Conservation (phyloP, 2,888 invertebrate genomes). For the Epiblema foenella region DNA sequence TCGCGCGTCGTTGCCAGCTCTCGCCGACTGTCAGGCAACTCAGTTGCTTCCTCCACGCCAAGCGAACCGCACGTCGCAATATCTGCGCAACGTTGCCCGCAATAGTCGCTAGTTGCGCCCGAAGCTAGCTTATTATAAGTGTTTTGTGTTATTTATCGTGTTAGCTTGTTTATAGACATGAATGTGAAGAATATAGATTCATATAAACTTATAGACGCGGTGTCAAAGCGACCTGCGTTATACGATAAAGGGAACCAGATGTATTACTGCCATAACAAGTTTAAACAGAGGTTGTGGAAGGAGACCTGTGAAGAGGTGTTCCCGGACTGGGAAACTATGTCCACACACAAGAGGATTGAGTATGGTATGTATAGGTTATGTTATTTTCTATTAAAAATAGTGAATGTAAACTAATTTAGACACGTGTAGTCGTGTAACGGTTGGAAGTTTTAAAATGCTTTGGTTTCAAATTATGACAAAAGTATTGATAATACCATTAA, state of each 20-base stretch:
- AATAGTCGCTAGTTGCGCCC: background rate
- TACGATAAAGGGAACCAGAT: conserved; percentile 60
- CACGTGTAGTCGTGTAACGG: too few relatives aligned
- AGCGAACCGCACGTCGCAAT: conserved; percentile 38
- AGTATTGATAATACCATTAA: too few relatives aligned
- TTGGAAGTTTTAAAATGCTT: too few relatives aligned
- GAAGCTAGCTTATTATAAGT: background rate
- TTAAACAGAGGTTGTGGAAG: conserved; percentile 61
- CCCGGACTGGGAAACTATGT: conserved; percentile 57
- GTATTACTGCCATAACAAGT: conserved; percentile 58
- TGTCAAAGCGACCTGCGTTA: conserved; percentile 59
- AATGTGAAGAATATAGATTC: conserved; percentile 57
- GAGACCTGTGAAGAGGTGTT: conserved; percentile 62
- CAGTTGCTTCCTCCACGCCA: background rate
- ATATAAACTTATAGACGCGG: conserved; percentile 58
- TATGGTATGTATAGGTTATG: conserved; percentile 51
- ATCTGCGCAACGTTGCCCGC: conserved; percentile 30
- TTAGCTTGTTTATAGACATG: background rate
- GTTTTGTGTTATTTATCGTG: background rate
- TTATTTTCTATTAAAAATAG: too few relatives aligned
- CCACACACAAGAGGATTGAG: conserved; percentile 59
- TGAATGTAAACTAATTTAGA: too few relatives aligned
- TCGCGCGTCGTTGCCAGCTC: conserved; percentile 26
- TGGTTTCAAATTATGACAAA: too few relatives aligned
- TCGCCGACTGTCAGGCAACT: conserved; percentile 23